A percentile compares a stretch with the other conserved stretches of the same genome.
Conservation (phyloP, 2,888 invertebrate genomes). For the Bembecia ichneumoniformis region DNA sequence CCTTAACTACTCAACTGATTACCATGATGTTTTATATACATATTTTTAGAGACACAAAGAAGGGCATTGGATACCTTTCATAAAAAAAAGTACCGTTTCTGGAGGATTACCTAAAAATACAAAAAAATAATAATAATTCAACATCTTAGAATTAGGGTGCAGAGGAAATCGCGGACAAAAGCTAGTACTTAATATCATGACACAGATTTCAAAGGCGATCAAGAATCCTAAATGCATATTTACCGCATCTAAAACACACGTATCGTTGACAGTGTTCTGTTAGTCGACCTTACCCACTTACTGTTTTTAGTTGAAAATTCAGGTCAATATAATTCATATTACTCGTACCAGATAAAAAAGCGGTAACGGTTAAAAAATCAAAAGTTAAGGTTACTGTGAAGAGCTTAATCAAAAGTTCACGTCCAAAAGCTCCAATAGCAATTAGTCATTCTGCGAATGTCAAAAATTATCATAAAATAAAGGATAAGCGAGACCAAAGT, state of each 20-base stretch:
- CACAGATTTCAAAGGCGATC: background rate
- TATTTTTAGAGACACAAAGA: no score
- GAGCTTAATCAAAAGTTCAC: constrained; percentile 31
- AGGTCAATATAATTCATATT: constrained; percentile 16
- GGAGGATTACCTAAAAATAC: no score
- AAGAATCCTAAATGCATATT: background rate
- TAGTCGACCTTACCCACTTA: constrained; percentile 10
- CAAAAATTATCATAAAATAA: no score
- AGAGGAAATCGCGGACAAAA: no score
- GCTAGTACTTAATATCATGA: background rate
- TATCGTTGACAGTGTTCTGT: constrained; percentile 6
- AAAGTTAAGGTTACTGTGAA: constrained; percentile 29
- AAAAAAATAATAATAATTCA: no score
- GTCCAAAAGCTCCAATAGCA: constrained; percentile 17
- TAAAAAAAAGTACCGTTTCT: no score
- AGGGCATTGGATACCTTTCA: no score
- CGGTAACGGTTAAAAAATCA: constrained; percentile 23
- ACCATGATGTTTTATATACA: no score
- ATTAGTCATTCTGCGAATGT: constrained; percentile 20
- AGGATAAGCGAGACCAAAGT: no score
- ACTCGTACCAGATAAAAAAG: constrained; percentile 13
- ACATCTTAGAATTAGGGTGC: no score
- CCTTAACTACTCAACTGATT: no score
- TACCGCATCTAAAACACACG: background rate
- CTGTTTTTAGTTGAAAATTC: constrained; percentile 2